Evolutionary conservation across 1,140 invertebrate species (phyloP), one percentile per base, ranked within the genome.

Genomic region (Drepana arcuata): DNA sequence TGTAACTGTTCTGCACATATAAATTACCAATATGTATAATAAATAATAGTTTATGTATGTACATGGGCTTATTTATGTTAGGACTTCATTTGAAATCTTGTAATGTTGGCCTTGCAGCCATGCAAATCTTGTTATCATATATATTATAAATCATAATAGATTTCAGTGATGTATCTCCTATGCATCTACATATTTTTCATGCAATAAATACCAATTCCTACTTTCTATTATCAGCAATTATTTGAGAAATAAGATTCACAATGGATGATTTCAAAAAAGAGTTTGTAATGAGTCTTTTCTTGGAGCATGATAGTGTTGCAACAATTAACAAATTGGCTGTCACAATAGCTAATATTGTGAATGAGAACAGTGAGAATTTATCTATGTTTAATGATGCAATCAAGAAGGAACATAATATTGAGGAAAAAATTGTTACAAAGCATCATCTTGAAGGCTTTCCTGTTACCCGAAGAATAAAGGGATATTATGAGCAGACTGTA

Each of bases 261-360:
- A 67, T 53, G 46, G 57, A 61, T 46, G 47, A 57, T 35, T 62
- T 69, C 30, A 46, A 70, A 33, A 70, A 52, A 38, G 61, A 80
- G 35, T 74, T 78, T 44, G 28, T 80, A 7, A 74, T 66, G 43
- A 61, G 69, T 30, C 35, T 80, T 23, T 81, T 81, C 48, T 49
- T 81, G 33, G 77, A 81, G n/a, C 49, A 16, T 41, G 73, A 81
- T 33, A 65, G 52, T 48, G 55, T 67, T 30, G 67, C 61, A 14
- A 62, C 65, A 12, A 41, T 74, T 9, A 77, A 77, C 33, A 68
- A 62, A 54, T 23, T 72, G 23, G 44, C 63, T 5, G 61, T 77
- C 14, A 68, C 73, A 21, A 47, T 63, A 13, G 68, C 72, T n/a
- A 68, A 77, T 58, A 56, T 77, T 14, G 18, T 77, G 7, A 59